Evolutionary conservation across 1,140 invertebrate species (phyloP), one percentile per base, ranked within the genome.

Genomic region (Saccostrea cuccullata): DNA sequence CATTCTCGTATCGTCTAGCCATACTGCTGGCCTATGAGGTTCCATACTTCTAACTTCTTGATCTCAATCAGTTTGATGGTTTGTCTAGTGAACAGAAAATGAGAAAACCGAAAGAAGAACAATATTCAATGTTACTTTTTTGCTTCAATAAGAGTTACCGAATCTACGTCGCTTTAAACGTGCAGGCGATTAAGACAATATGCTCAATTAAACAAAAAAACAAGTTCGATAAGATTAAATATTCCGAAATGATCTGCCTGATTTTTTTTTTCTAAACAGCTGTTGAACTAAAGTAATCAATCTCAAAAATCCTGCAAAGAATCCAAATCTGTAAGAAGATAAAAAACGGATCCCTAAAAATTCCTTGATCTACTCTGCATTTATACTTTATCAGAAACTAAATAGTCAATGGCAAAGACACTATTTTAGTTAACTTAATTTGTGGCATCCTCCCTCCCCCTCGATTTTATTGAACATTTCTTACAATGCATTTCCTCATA

Each of bases 1-100:
- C 91, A 93, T 93, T 86, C 90, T 91, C 60, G 92, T 87, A 55
- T 93, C 93, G 88, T 94, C 91, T 23, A 86, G 36, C 92, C 93
- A 93, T 17, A 91, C 90, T 86, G 86, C 86, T 77, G 91, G 89
- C 13, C 85, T 84, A 23, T 55, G 20, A 23, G 20, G 40, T 20
- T 84, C 40, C 82, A 84, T 84, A 23, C 26, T 82, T 82, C 47
- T 8, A 47, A 47, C 9, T 6, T 47, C 47, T 47, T 82, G 4
- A 1, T 82, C 36, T 82, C 5, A 26, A 13, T 77, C n/a, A 26
- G 0, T 77, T 26, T 73, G 12, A 73, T 17, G 26, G 73, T 36
- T 82, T 36, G 26, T 15, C 23, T 17, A 15, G 9, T 26, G 26
- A 26, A 77, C n/a, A 36, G 23, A 30, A 20, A 40, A 23, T 40